These are phyloP conservation scores for Bolborhynchus lineola DNA, from an alignment of 2,113 vertebrate species.

Conservation along the genomic window DNA sequence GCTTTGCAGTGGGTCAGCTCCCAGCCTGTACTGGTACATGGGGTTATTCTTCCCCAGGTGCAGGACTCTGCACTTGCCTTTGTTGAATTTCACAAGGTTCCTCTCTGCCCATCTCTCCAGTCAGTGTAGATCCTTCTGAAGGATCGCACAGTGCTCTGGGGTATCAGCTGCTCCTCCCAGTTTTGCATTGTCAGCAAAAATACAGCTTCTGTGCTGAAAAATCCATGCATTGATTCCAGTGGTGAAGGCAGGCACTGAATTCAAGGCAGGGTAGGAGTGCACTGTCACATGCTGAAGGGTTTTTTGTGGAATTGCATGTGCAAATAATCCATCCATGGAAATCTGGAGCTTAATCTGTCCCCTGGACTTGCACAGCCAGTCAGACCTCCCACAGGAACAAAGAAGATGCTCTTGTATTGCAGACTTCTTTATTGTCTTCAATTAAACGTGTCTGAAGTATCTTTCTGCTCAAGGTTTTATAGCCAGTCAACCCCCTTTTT, in stretches of 20 bases:
- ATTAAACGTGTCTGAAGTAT: background rate
- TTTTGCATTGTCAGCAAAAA: background rate
- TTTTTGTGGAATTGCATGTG: background rate
- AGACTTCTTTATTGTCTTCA: background rate
- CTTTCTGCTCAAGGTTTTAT: background rate
- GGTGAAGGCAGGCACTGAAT: background rate
- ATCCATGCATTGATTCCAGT: accelerated
- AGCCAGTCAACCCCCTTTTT: background rate
- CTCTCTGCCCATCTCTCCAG: background rate
- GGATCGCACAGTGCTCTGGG: background rate
- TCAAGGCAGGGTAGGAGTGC: background rate
- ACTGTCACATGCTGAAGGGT: background rate
- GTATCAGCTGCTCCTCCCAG: background rate
- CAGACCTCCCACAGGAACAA: background rate
- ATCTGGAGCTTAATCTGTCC: background rate
- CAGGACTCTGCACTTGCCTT: background rate
- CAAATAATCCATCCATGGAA: background rate
- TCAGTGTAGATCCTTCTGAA: background rate
- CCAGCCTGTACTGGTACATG: background rate
- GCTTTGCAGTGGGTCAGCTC: background rate
- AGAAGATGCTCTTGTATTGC: background rate
- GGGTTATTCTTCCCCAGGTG: background rate
- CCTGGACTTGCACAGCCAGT: background rate
- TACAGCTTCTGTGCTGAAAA: background rate
- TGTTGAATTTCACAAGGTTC: background rate